These are phyloP conservation scores for Pandemis corylana DNA, from an alignment of 2,888 invertebrate species.

Conservation along the genomic window DNA sequence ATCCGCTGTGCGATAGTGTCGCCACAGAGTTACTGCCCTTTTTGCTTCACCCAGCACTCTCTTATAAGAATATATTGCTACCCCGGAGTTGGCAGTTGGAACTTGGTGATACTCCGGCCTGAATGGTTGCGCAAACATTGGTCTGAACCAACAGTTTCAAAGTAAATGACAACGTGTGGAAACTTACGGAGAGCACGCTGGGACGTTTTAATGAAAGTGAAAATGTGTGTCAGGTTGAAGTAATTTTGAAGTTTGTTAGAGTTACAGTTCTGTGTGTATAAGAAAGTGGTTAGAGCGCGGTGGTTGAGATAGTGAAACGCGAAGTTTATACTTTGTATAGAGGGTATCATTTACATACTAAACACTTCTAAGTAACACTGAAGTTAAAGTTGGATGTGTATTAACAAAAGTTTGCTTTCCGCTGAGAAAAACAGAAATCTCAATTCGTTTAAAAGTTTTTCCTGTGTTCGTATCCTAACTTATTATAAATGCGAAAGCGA, in stretches of 20 bases:
- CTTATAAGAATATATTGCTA: slow-evolving; percentile 77
- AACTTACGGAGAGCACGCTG: slow-evolving; percentile 19
- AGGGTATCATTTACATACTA: neutral
- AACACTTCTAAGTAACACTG: neutral
- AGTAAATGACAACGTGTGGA: slow-evolving; percentile 24
- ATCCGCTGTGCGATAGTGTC: no score
- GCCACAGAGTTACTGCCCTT: slow-evolving; percentile 65
- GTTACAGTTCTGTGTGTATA: slow-evolving; percentile 22
- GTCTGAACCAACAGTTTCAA: slow-evolving; percentile 26
- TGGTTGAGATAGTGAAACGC: slow-evolving; percentile 11
- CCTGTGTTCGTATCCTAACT: no score
- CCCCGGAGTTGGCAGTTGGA: slow-evolving; percentile 52
- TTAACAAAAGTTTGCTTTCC: neutral
- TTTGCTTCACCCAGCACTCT: slow-evolving; percentile 64
- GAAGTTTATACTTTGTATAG: neutral
- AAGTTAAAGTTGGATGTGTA: neutral
- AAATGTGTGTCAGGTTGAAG: slow-evolving; percentile 34
- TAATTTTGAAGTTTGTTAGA: slow-evolving; percentile 37
- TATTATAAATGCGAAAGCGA: no score
- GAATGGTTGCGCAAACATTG: slow-evolving; percentile 32
- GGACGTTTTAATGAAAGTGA: slow-evolving; percentile 35
- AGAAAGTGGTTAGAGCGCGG: slow-evolving; percentile 17
- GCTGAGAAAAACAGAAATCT: neutral
- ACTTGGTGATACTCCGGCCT: slow-evolving; percentile 20
- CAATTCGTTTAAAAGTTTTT: no score